Base-by-base conservation (phyloP, 92 coral and sea anemone species). In the Zoanthus gigantus region DNA sequence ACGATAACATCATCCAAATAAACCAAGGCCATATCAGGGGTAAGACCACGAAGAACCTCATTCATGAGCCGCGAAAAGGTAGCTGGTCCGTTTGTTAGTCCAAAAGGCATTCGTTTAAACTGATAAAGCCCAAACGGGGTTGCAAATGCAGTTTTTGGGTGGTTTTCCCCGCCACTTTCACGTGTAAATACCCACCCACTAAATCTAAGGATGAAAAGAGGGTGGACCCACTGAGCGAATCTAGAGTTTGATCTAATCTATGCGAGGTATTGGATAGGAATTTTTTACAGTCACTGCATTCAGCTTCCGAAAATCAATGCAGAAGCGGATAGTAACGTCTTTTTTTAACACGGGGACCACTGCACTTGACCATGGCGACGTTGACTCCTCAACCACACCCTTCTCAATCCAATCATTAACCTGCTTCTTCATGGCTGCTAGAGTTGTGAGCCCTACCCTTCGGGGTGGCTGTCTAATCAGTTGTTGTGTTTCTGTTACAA, bases 61-160 rank as follows among this genome's bases (percentile, higher is more conserved):
- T 45, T n/a, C 78, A 74, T 74, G 17, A 74, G 18, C 17, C 34
- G 58, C 6, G 60, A 74, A 46, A 74, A 74, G 10, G 78, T 74
- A 45, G 68, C 72, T 9, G 72, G 68, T 7, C 50, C 86, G n/a
- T 81, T 82, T 9, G 42, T 63, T 14, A 82, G 18, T 18, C 77
- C 77, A 13, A 72, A 42, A 2, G 77, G 52, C 77, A 72, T 14
- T 72, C 77, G 17, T n/a, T 72, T 72, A n/a, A 72, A 42, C 53
- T 72, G 77, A 14, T 72, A 72, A n/a, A 72, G 77, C 53, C 77
- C 77, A 42, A 72, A 72, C 45, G 77, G 77, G 52, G 77, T 72
- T 9, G 77, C 77, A 72, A 72, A 72, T 1, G 54, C 54, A 8
- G 77, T 72, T 42, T 72, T 72, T 8, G 77, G 53, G 53, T 50